phyloP scores from a whole-genome alignment of 2,888 invertebrate species.

The Spilarctia lutea region DNA sequence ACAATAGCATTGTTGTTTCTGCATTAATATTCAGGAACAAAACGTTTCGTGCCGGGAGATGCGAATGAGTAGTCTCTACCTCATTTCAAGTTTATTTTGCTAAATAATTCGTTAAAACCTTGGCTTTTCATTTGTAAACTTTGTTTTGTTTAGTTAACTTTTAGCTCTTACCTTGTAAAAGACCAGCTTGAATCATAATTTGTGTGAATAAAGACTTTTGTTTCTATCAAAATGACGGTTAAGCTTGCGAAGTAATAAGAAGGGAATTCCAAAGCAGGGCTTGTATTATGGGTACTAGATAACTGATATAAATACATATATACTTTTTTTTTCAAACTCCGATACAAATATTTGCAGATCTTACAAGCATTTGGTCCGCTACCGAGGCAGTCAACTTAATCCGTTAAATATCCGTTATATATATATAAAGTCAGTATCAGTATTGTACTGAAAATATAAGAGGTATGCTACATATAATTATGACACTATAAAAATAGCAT shows the following conservation, averaged over 20 bases:
- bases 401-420: too few species aligned
- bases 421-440: too few species aligned
- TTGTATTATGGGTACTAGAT: too few species aligned
- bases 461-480: too few species aligned
- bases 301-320: too few species aligned
- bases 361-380: too few species aligned
- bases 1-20: slow-evolving; percentile 25
- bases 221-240: not conserved
- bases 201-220: not conserved
- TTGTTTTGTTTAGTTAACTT: slow-evolving; percentile 21
- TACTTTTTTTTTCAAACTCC: too few species aligned
- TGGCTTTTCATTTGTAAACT: slow-evolving; percentile 34
- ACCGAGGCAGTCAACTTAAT: too few species aligned
- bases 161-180: not conserved
- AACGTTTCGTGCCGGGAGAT: slow-evolving; percentile 10
- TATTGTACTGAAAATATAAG: too few species aligned
- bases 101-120: slow-evolving; percentile 41
- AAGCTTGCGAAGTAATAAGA: not conserved
- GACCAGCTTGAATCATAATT: not conserved
- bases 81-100: slow-evolving; percentile 26
- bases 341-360: too few species aligned
- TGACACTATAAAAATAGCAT: too few species aligned
- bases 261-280: too few species aligned
- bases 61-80: slow-evolving; percentile 20
- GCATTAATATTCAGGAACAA: slow-evolving; percentile 32